Evolutionary conservation across 2,888 invertebrate species (phyloP).

Genomic region (Rotaria magnacalcarata): DNA sequence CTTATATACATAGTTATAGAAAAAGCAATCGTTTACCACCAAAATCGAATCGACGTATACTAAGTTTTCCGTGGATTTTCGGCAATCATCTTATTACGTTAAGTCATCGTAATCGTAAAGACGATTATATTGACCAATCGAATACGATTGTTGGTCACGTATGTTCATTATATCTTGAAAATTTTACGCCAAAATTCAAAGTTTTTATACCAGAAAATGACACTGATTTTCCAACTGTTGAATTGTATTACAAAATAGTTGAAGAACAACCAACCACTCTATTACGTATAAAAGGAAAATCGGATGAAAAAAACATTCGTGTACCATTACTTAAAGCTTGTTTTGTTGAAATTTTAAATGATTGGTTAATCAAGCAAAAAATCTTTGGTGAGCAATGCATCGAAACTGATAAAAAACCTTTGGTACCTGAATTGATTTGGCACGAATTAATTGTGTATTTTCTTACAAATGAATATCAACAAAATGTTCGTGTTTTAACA

Average conservation of each 20-base stretch:
- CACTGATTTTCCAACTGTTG: not conserved
- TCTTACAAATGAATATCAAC: not conserved
- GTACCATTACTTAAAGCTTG: not conserved
- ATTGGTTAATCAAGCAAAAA: not conserved
- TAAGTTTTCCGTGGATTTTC: constrained; percentile 29
- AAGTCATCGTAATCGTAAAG: not conserved
- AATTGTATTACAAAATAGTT: not conserved
- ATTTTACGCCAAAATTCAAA: not conserved
- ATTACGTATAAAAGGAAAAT: not conserved
- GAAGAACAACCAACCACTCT: not conserved
- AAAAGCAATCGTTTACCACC: not conserved
- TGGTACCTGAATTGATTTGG: not conserved
- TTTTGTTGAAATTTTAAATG: constrained; percentile 10
- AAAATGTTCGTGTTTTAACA: not conserved
- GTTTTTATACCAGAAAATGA: not conserved
- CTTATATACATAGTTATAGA: not conserved
- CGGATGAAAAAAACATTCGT: not conserved
- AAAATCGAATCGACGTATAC: constrained; percentile 1
- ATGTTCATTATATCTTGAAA: not conserved
- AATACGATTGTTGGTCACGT: not conserved
- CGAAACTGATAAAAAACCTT: not conserved
- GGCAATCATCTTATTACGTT: not conserved
- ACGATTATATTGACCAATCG: not conserved
- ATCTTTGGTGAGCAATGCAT: not conserved
- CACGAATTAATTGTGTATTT: not conserved